Conservation (phyloP, 2,888 invertebrate genomes). For the Watsonalla cultraria region DNA sequence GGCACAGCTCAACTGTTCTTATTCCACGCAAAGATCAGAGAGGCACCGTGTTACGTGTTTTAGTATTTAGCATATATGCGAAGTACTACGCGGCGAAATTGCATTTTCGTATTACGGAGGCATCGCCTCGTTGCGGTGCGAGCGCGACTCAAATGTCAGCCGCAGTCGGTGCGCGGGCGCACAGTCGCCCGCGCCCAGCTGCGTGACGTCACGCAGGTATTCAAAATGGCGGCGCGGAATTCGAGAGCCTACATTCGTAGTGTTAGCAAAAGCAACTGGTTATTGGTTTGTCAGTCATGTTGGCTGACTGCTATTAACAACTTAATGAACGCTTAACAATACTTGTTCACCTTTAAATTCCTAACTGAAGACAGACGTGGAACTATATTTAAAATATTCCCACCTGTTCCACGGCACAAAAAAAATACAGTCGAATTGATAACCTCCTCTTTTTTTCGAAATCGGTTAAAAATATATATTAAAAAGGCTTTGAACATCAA, state of each 20-base stretch:
- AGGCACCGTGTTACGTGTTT: conserved; percentile 50
- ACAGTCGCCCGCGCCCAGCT: conserved; percentile 65
- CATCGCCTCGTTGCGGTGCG: conserved; percentile 67
- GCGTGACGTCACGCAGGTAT: conserved; percentile 73
- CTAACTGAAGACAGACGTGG: neutral
- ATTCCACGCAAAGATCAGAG: conserved; percentile 62
- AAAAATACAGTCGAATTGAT: too few species aligned
- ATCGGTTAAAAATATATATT: too few species aligned
- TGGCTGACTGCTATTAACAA: neutral
- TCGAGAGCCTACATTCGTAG: conserved; percentile 67
- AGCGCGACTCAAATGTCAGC: conserved; percentile 63
- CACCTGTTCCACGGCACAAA: too few species aligned
- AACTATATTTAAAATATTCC: too few species aligned
- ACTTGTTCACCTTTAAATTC: neutral
- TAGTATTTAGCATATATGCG: conserved; percentile 57
- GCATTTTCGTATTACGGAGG: conserved; percentile 65
- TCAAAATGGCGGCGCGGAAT: conserved; percentile 76
- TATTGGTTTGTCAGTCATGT: neutral
- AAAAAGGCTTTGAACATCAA: too few species aligned
- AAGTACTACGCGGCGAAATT: conserved; percentile 58
- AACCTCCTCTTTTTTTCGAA: too few species aligned
- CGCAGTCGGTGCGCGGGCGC: conserved; percentile 56
- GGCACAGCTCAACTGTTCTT: conserved; percentile 68
- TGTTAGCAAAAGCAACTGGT: conserved; percentile 31
- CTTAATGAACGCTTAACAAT: neutral